Conservation (phyloP, 2,113 vertebrate genomes). For the Caloenas nicobarica region DNA sequence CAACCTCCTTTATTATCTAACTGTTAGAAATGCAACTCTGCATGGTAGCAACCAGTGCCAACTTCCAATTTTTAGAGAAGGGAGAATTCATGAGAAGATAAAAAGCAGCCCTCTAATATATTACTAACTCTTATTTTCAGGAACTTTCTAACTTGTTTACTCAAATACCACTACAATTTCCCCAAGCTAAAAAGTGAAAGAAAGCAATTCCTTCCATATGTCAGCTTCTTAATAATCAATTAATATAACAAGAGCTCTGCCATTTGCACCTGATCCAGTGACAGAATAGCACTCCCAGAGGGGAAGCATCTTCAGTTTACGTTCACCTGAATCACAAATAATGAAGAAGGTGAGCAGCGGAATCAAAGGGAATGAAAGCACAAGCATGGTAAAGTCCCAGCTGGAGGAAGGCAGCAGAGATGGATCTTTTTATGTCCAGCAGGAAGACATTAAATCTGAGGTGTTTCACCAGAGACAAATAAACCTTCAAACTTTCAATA, state of each 20-base stretch:
- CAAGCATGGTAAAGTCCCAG: neutral
- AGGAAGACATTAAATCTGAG: neutral
- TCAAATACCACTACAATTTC: neutral
- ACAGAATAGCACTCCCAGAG: constrained; percentile 14
- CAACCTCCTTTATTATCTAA: neutral
- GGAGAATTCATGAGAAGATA: neutral
- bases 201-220: constrained; percentile 34
- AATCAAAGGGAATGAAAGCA: constrained; percentile 29
- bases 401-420: neutral
- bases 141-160: neutral
- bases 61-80: neutral
- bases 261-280: constrained; percentile 39
- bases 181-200: neutral
- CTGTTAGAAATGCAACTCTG: neutral
- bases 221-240: constrained; percentile 50
- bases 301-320: neutral
- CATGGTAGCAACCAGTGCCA: neutral
- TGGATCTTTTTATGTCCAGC: neutral
- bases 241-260: constrained; percentile 24
- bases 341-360: neutral
- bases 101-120: neutral
- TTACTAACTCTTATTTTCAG: neutral
- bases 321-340: constrained; percentile 19
- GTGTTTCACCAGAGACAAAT: neutral
- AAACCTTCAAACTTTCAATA: neutral